Conservation (phyloP, 2,888 invertebrate genomes). For the Pandemis cinnamomeana region DNA sequence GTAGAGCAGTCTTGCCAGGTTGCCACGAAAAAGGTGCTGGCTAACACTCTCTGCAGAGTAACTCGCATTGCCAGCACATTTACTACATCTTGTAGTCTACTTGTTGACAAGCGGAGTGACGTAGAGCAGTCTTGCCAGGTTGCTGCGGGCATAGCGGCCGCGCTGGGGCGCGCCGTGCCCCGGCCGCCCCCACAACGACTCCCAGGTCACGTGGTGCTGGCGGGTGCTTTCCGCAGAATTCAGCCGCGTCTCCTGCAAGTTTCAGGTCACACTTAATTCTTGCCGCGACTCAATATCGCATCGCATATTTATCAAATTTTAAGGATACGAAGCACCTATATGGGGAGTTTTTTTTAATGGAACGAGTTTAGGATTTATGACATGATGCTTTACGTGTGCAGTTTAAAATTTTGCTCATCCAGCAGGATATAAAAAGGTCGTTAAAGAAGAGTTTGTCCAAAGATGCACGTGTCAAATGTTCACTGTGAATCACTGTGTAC, state of each 20-base stretch:
- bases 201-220: constrained; percentile 90
- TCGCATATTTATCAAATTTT: no score
- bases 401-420: no score
- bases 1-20: constrained; percentile 42
- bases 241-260: constrained; percentile 82
- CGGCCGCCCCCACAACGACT: constrained; percentile 91
- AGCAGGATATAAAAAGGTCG: no score
- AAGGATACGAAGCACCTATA: no score
- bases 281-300: no score
- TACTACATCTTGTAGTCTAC: background rate
- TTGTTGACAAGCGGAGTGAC: constrained; percentile 61
- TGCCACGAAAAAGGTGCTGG: background rate
- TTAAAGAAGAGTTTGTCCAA: no score
- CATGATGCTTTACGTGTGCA: no score
- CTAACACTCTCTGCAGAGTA: background rate
- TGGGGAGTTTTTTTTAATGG: no score
- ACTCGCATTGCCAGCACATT: background rate
- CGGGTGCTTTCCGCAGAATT: constrained; percentile 87
- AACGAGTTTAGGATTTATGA: no score
- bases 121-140: constrained; percentile 72
- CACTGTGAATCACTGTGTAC: no score
- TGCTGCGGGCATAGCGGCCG: constrained; percentile 77
- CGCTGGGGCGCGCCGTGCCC: constrained; percentile 86
- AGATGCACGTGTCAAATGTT: no score
- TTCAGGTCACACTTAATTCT: constrained; percentile 2